Evolutionary conservation across 2,113 vertebrate genomes (phyloP), one percentile per base, ranked within the genome.

Genomic region (Percopsis transmontana): DNA sequence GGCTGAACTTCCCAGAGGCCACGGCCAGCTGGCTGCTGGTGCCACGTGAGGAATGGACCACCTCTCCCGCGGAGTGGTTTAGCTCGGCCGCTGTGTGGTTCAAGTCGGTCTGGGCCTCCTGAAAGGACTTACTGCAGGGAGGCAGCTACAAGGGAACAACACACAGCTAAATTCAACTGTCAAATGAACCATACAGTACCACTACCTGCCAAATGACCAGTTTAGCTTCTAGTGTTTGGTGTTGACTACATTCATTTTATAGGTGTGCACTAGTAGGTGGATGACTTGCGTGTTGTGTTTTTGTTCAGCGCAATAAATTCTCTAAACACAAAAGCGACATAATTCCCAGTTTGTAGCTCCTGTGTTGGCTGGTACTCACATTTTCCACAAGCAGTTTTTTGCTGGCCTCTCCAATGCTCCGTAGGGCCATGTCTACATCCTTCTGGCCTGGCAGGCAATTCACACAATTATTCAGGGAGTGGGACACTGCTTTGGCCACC

Each of bases 401-500:
- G 92, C 98, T 99, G 71, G 98, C 95, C 72, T 99, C 98, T 2
- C 97, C 97, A 0, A 99, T 99, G 83, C 96, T 98, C 88, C 97
- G 95, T 38, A 99, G 91, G 51, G 98, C 98, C 90, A 99, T 96
- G 56, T 99, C 98, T 58, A 99, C 98, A 78, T 99, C 98, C 87
- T 98, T 99, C 86, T 99, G 98, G 38, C 98, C 98, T 19, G 98
- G 98, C 62, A 99, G 92, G 89, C 97, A 99, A 80, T 99, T 99
- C 68, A 99, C 98, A 1, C 98, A 99, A 88, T 97, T 99, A 85
- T 99, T 99, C 85, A 99, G 83, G 1, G 97, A 99, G 86, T 99
- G 97, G 0, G 98, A 99, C 47, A 99, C 98, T 0, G 97, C 95
- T 90, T 99, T 99, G 67, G 98, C 98, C 85, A 99, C 98, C 98